Base-by-base conservation (phyloP, 2,797 vertebrate species). In the Heteromormyrus szaboi region DNA sequence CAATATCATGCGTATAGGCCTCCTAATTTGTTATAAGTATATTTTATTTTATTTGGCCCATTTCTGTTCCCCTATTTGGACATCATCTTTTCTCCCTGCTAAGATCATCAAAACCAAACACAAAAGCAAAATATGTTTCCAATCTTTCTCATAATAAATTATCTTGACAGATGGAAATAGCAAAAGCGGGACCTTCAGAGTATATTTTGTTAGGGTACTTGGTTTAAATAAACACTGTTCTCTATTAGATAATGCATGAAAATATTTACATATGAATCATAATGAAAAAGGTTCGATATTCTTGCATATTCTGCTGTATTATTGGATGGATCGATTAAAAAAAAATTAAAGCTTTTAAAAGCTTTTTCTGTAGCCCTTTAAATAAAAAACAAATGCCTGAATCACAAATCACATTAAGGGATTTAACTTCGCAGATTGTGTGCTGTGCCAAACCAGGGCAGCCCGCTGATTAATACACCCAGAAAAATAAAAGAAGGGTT, bases 231-330 rank as follows among this genome's bases (percentile, higher is more conserved):
- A 83, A 83, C 12, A 83, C 37, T 41, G 41, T 81, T 44, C 76
- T 81, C 14, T 72, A 33, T 81, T 46, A 81, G 17, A 44, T 83
- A 48, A 48, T 8, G 17, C 44, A 79, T 46, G 9, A 44, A 44
- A 83, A 83, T 83, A 46, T 83, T 83, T 83, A 83, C 76, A 46
- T 83, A 83, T 48, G 76, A 8, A 48, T 83, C 76, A n/a, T 37
- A 46, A 44, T 17, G 17, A 83, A 83, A 48, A 44, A 83, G 17
- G 19, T 83, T 83, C 1, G 2, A 48, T 37, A 72, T 37, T 72
- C 29, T 72, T 4, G 12, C 11, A 25, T 25, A 62, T 29, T 25
- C 8, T 65, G 22, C 59, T 65, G 8, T 62, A 62, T 25, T 62
- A 62, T 25, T 22, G 22, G 29, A 12, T 17, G 29, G 29, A 12